Evolutionary conservation across 2,113 vertebrate species (phyloP).

Genomic region (Pterocles gutturalis): DNA sequence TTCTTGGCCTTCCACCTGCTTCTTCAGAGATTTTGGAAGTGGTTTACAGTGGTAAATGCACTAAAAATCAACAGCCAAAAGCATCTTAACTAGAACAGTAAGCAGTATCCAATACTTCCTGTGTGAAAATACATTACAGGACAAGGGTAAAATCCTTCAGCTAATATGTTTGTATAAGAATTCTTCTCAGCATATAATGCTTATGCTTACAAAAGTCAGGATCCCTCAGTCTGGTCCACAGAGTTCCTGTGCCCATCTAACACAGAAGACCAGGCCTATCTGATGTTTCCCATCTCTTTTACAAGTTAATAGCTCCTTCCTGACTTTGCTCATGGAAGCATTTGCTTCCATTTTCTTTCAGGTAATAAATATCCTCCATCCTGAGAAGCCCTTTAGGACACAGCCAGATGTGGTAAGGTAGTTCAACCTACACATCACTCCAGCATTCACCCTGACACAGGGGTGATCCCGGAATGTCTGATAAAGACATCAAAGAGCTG

Average conservation of each 20-base stretch:
- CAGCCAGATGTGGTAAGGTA: neutral
- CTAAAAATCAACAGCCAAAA: neutral
- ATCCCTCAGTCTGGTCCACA: neutral
- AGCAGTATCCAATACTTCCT: neutral
- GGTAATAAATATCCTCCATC: neutral
- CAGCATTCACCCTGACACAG: neutral
- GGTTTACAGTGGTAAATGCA: neutral
- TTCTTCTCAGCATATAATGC: neutral
- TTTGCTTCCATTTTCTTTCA: neutral
- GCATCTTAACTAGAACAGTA: neutral
- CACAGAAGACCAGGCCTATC: neutral
- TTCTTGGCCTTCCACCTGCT: slow-evolving; percentile 18
- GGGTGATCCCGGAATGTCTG: neutral
- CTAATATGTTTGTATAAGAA: neutral
- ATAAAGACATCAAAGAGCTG: neutral
- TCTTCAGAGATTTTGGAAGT: slow-evolving; percentile 1
- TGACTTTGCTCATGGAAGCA: neutral
- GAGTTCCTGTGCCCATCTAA: neutral
- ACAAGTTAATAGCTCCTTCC: neutral
- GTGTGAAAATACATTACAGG: neutral
- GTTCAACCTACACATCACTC: neutral
- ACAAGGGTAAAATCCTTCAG: neutral
- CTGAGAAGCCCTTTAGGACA: neutral
- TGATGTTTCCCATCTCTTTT: neutral
- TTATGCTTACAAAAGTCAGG: neutral